Percentiles rank a stretch among this genome's conserved stretches.
phyloP scores from a whole-genome alignment of 2,113 vertebrate species.

The Acrocephalus kingi region DNA sequence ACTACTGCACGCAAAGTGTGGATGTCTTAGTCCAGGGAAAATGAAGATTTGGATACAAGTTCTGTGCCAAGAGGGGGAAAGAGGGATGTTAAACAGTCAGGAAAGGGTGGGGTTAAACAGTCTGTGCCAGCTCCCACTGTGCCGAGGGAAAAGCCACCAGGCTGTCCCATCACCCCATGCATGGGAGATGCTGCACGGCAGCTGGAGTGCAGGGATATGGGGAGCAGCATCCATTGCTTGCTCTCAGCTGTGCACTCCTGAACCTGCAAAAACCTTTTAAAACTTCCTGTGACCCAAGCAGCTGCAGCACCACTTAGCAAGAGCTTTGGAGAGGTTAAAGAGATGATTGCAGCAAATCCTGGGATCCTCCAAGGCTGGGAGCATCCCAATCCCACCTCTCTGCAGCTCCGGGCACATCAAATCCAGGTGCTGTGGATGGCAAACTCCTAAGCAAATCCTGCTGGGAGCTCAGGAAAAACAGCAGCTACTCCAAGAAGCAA shows the following conservation, averaged over 20 bases:
- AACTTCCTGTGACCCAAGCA: background rate
- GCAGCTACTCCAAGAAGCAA: background rate
- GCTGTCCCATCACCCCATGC: fast-evolving
- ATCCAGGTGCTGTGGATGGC: background rate
- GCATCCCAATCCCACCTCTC: background rate
- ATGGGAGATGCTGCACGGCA: fast-evolving
- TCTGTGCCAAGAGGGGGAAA: background rate
- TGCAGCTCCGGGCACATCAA: too few species aligned
- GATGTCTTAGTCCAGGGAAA: background rate
- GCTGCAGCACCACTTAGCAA: background rate
- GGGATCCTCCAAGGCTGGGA: background rate
- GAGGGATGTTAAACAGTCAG: background rate
- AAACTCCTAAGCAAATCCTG: background rate
- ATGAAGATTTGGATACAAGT: background rate
- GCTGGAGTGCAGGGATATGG: background rate
- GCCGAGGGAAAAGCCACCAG: background rate
- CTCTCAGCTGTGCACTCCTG: background rate
- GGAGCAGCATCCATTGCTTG: background rate
- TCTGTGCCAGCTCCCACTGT: fast-evolving
- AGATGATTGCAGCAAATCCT: fast-evolving
- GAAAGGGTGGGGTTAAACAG: background rate
- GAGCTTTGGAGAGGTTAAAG: too few species aligned
- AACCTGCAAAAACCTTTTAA: background rate
- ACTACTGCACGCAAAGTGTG: background rate
- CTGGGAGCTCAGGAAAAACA: background rate